phyloP scores from a whole-genome alignment of 2,113 vertebrate species.

The Lophochroa leadbeateri region DNA sequence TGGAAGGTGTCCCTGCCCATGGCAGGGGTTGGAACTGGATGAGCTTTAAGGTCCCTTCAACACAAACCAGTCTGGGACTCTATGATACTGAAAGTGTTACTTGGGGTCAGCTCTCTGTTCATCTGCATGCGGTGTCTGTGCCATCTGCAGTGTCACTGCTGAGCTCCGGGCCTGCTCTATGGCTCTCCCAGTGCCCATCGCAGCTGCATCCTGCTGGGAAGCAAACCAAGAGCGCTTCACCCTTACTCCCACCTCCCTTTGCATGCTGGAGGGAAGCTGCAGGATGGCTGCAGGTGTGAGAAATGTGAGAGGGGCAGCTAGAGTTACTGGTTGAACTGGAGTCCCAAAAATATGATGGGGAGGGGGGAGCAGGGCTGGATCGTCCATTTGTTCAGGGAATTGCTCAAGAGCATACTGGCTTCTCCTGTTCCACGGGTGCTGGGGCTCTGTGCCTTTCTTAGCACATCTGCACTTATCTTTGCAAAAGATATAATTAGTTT shows the following conservation, averaged over 20 bases:
- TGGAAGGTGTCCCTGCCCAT: not conserved
- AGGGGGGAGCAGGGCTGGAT: constrained; percentile 33
- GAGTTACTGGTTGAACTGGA: constrained; percentile 12
- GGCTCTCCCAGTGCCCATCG: accelerated
- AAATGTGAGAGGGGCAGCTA: constrained; percentile 38
- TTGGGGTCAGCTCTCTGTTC: accelerated
- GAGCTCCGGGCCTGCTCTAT: not conserved
- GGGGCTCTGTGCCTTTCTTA: constrained; percentile 7
- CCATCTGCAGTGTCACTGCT: not conserved
- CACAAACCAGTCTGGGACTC: not conserved
- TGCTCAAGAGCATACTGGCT: constrained; percentile 43
- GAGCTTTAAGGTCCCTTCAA: not conserved
- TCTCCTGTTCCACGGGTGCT: constrained; percentile 47
- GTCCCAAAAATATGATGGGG: constrained; percentile 2
- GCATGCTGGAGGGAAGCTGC: not conserved
- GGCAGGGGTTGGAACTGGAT: not conserved
- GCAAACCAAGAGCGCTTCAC: not conserved
- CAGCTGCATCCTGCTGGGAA: accelerated
- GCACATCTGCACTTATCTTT: constrained; percentile 49
- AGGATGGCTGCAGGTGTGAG: constrained; percentile 15
- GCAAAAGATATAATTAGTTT: constrained; percentile 27
- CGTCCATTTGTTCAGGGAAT: not conserved
- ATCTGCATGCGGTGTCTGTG: not conserved
- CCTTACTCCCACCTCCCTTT: not conserved
- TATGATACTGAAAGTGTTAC: not conserved